These are phyloP conservation scores for Mungos mungo DNA, from an alignment of 2,113 vertebrate genomes.

Conservation along the genomic window DNA sequence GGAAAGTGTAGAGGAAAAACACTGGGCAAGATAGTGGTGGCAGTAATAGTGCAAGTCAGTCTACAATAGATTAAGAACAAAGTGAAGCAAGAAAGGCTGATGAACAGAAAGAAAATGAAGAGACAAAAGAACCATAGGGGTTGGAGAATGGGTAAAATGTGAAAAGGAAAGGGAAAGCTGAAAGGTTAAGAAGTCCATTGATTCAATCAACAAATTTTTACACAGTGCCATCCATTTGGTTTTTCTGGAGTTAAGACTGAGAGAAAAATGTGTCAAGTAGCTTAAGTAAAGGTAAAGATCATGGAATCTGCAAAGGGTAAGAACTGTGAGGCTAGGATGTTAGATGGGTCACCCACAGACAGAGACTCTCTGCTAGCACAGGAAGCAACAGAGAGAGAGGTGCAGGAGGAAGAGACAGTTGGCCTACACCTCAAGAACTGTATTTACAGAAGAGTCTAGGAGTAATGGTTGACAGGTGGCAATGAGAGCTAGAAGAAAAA, in stretches of 20 bases:
- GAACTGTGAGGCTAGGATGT: not conserved
- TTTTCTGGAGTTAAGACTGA: not conserved
- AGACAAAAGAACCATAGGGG: not conserved
- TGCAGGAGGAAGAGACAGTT: not conserved
- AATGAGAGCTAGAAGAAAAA: not conserved
- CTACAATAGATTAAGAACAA: not conserved
- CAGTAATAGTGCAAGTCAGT: not conserved
- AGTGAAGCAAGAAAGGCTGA: not conserved
- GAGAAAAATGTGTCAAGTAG: not conserved
- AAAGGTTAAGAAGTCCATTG: not conserved
- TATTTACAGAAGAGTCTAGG: not conserved
- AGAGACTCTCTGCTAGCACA: not conserved
- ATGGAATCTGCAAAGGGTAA: not conserved
- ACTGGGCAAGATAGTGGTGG: not conserved
- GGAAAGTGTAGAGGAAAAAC: not conserved
- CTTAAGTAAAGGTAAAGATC: not conserved
- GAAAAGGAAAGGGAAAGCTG: not conserved
- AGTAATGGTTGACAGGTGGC: not conserved
- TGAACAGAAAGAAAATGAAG: not conserved
- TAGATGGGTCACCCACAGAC: too few species aligned
- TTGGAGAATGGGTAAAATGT: not conserved
- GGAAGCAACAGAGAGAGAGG: not conserved
- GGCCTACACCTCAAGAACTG: not conserved
- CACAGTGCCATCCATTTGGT: not conserved
- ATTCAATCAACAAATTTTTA: not conserved